Conservation (phyloP, 2,888 invertebrate genomes). For the Oscheius sp. region DNA sequence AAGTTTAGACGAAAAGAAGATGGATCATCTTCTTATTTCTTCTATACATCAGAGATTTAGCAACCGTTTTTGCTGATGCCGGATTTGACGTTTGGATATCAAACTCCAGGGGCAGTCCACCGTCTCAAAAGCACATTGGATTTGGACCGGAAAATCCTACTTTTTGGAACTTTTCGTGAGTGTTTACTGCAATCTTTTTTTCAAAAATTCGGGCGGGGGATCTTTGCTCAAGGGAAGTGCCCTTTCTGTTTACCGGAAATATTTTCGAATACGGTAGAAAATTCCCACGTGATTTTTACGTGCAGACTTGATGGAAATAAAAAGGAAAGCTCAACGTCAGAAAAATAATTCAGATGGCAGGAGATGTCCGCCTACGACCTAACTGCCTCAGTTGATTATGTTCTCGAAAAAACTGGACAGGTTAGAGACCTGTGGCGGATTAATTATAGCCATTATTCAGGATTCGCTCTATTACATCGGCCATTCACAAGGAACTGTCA, state of each 20-base stretch:
- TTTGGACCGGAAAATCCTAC: slow-evolving; percentile 68
- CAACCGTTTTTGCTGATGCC: slow-evolving; percentile 71
- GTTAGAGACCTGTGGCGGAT: not conserved
- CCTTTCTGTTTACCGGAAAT: not conserved
- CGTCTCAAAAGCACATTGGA: slow-evolving; percentile 78
- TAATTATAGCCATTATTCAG: slow-evolving; percentile 57
- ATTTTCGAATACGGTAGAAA: not conserved
- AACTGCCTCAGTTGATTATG: slow-evolving; percentile 83
- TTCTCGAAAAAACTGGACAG: slow-evolving; percentile 75
- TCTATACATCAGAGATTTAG: slow-evolving; percentile 30
- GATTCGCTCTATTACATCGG: slow-evolving; percentile 82
- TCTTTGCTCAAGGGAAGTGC: not conserved
- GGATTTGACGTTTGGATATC: slow-evolving; percentile 83
- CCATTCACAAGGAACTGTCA: slow-evolving; percentile 79
- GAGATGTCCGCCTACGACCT: slow-evolving; percentile 86
- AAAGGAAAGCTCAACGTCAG: not conserved
- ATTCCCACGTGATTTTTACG: not conserved
- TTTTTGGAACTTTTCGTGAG: slow-evolving; percentile 56
- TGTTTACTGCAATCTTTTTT: not conserved
- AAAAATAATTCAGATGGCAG: slow-evolving; percentile 78
- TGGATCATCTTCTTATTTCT: not conserved
- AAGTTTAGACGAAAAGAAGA: not conserved
- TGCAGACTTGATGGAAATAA: not conserved
- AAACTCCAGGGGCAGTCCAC: slow-evolving; percentile 83
- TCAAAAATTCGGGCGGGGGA: not conserved